A percentile compares a stretch with the other conserved stretches of the same genome.
These are phyloP conservation scores for Harmothoe impar DNA, from an alignment of 2,888 invertebrate species.

Conservation along the genomic window DNA sequence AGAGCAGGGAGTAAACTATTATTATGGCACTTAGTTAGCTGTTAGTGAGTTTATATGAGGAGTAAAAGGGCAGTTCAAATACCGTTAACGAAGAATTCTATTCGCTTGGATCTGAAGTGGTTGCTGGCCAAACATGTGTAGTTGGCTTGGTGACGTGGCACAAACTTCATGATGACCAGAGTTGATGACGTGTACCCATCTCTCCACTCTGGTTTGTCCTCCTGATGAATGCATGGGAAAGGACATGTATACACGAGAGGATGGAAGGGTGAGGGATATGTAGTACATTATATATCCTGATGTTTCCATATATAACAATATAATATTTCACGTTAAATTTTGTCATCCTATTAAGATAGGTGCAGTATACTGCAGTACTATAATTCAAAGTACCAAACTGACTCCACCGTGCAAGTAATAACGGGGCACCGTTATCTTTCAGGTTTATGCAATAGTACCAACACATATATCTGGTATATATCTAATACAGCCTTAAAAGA, in stretches of 20 bases:
- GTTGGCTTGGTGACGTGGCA: constrained; percentile 69
- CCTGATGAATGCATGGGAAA: constrained; percentile 63
- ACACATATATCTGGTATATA: too few relatives aligned
- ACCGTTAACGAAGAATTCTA: constrained; percentile 70
- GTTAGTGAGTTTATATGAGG: background rate
- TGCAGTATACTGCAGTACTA: too few relatives aligned
- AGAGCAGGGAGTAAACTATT: background rate
- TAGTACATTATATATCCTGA: too few relatives aligned
- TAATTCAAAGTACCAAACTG: too few relatives aligned
- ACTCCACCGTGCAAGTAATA: too few relatives aligned
- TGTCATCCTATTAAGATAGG: too few relatives aligned
- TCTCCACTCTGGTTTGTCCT: constrained; percentile 71
- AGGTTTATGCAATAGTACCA: too few relatives aligned
- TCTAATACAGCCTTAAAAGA: too few relatives aligned
- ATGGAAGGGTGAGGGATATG: too few relatives aligned
- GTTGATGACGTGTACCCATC: constrained; percentile 71
- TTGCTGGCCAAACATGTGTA: constrained; percentile 72
- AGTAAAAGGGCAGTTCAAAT: constrained; percentile 28
- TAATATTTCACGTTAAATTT: too few relatives aligned
- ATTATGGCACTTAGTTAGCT: background rate
- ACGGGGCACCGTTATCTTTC: too few relatives aligned
- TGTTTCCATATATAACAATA: too few relatives aligned
- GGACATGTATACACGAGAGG: background rate
- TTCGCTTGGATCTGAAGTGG: constrained; percentile 70
- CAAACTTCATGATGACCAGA: constrained; percentile 72